Conservation (phyloP, 1,140 invertebrate genomes). For the Solenopsis invicta region DNA sequence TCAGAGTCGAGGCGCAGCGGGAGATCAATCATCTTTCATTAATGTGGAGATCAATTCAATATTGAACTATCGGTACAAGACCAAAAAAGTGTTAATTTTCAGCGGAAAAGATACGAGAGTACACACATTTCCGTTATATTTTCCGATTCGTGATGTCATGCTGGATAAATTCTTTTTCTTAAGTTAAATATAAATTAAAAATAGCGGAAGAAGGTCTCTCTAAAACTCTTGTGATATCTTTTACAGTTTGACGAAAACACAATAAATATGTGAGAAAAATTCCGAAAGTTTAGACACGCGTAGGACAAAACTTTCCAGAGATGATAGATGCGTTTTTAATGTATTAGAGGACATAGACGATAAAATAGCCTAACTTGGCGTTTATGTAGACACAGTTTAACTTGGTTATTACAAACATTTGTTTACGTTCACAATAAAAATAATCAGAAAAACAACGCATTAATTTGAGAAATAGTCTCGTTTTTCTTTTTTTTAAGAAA, state of each 20-base stretch:
- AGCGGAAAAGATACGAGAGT: neutral
- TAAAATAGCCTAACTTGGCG: conserved; percentile 1
- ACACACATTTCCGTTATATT: too few relatives aligned
- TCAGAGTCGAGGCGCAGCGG: neutral
- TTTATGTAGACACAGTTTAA: neutral
- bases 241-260: neutral
- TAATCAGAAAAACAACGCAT: neutral
- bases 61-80: neutral
- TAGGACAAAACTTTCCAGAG: conserved; percentile 3
- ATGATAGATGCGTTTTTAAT: conserved; percentile 54
- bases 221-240: neutral
- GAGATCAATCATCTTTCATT: conserved; percentile 51
- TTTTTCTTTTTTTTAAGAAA: neutral
- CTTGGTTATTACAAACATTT: neutral
- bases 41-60: conserved; percentile 5
- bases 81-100: neutral
- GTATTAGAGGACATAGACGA: neutral
- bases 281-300: conserved; percentile 27
- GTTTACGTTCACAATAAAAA: neutral
- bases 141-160: neutral
- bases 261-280: conserved; percentile 18
- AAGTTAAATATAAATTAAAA: conserved; percentile 21
- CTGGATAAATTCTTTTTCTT: neutral
- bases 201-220: neutral
- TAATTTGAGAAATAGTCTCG: neutral